Evolutionary conservation across 2,888 invertebrate genomes (phyloP).

Genomic region (Autographa pulchrina): DNA sequence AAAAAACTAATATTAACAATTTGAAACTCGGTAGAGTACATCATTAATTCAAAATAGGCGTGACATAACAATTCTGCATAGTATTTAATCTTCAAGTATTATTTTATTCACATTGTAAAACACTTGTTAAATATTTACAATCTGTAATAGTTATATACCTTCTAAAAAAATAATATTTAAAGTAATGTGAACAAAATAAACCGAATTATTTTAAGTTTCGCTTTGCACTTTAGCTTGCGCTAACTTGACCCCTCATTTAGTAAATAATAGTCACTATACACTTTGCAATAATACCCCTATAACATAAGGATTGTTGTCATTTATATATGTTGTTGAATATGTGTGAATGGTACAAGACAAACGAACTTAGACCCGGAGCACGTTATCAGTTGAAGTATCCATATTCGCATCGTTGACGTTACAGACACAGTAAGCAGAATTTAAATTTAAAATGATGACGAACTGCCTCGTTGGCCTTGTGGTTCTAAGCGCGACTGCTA

Average conservation of each 20-base stretch:
- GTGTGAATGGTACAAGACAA: not conserved
- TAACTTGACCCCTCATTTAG: slow-evolving; percentile 55
- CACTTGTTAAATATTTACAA: not conserved
- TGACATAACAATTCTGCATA: slow-evolving; percentile 49
- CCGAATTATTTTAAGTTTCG: slow-evolving; percentile 50
- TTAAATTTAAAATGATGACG: too few species aligned
- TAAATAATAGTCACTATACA: slow-evolving; percentile 41
- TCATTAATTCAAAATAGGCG: slow-evolving; percentile 22
- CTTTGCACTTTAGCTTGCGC: slow-evolving; percentile 56
- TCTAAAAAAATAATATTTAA: too few species aligned
- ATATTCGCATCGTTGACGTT: too few species aligned
- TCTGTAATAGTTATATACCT: too few species aligned
- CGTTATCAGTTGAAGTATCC: too few species aligned
- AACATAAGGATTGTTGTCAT: not conserved
- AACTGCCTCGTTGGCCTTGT: too few species aligned
- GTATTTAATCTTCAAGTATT: slow-evolving; percentile 43
- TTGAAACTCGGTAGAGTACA: not conserved
- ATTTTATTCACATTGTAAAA: slow-evolving; percentile 47
- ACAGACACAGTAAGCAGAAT: too few species aligned
- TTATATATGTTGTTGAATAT: not conserved
- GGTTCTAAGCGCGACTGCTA: too few species aligned
- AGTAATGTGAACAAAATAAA: slow-evolving; percentile 49
- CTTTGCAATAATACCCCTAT: slow-evolving; percentile 35
- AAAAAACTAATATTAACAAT: not conserved
- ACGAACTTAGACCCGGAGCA: not conserved